Conservation (phyloP, 2,888 invertebrate genomes). For the Callyntrura sp. region DNA sequence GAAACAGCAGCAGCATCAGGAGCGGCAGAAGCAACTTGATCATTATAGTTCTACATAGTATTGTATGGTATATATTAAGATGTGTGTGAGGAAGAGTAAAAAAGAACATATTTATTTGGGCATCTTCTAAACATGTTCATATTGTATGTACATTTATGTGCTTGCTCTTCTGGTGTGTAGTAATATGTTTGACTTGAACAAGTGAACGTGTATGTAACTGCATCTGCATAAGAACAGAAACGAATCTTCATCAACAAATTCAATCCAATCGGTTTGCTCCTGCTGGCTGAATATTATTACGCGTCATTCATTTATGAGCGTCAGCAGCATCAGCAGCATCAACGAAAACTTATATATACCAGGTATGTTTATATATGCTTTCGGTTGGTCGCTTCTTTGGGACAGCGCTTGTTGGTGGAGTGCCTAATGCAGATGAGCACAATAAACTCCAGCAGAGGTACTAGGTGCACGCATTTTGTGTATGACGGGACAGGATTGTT, state of each 20-base stretch:
- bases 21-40: slow-evolving; percentile 63
- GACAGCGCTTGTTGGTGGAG: not conserved
- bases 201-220: not conserved
- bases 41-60: slow-evolving; percentile 61
- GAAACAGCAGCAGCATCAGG: slow-evolving; percentile 37
- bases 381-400: not conserved
- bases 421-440: not conserved
- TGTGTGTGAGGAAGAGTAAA: slow-evolving; percentile 9
- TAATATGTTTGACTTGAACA: not conserved
- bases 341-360: too few species aligned
- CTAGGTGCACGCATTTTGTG: too few species aligned
- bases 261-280: slow-evolving; percentile 47
- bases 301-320: slow-evolving; percentile 11
- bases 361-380: too few species aligned
- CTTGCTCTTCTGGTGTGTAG: not conserved
- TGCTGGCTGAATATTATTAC: slow-evolving; percentile 34
- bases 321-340: not conserved
- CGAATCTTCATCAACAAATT: slow-evolving; percentile 25
- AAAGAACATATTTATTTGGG: slow-evolving; percentile 14
- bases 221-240: slow-evolving; percentile 7
- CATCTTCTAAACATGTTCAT: slow-evolving; percentile 55
- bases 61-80: not conserved
- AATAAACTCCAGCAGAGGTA: not conserved
- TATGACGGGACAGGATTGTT: too few species aligned
- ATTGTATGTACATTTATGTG: slow-evolving; percentile 37